phyloP scores from a whole-genome alignment of 2,113 vertebrate genomes.

The Crotalus viridis region DNA sequence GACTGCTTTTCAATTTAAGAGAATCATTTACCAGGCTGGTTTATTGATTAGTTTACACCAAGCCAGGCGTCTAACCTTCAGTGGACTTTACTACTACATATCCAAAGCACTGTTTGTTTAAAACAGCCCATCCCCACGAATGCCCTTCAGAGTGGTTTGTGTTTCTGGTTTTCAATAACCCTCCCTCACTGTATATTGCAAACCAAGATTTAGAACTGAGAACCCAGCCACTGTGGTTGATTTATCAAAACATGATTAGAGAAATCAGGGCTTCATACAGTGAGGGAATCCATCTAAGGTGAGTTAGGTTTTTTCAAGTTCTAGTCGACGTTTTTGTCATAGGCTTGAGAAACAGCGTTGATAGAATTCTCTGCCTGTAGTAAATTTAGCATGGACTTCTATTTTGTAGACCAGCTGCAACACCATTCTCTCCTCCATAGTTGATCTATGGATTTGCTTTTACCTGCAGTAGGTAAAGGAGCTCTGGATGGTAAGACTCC shows the following conservation, averaged over 20 bases:
- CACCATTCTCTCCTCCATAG: no score
- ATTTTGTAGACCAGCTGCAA: no score
- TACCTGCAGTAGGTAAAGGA: no score
- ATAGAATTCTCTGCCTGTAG: no score
- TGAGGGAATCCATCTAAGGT: neutral
- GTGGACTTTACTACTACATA: neutral
- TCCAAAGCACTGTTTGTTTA: neutral
- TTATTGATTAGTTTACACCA: neutral
- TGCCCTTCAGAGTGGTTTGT: neutral
- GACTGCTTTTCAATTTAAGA: neutral
- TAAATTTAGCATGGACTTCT: no score
- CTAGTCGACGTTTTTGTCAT: neutral
- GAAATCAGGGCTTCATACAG: neutral
- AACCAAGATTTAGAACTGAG: neutral
- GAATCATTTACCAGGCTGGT: conserved; percentile 7
- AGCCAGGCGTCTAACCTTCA: neutral
- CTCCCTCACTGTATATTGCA: neutral
- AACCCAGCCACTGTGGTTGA: neutral
- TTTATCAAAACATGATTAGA: neutral
- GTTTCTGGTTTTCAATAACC: neutral
- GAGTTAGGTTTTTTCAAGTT: neutral
- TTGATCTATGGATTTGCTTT: no score
- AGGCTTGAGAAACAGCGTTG: no score
- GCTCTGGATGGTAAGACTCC: no score
- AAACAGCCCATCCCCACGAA: neutral